These are phyloP conservation scores for Dromas ardeola DNA, from an alignment of 2,113 vertebrate genomes.

Conservation along the genomic window DNA sequence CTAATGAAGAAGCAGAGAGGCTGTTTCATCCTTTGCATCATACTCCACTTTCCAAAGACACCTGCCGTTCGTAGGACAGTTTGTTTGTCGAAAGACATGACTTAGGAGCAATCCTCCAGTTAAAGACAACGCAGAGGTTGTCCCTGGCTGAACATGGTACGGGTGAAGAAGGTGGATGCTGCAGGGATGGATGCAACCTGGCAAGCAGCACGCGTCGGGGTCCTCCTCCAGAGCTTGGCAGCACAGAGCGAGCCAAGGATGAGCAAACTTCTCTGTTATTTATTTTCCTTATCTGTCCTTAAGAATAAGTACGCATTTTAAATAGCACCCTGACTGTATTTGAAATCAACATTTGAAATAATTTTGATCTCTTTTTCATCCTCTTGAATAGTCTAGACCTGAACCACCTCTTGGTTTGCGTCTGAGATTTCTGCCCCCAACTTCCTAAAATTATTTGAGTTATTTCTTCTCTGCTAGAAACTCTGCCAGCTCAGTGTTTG, in stretches of 20 bases:
- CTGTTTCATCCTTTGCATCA: rapidly evolving
- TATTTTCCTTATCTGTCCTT: not conserved
- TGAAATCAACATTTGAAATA: constrained; percentile 14
- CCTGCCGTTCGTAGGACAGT: not conserved
- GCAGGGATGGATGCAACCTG: not conserved
- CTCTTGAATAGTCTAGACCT: constrained; percentile 31
- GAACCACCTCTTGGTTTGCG: not conserved
- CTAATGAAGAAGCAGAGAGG: not conserved
- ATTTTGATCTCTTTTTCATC: constrained; percentile 31
- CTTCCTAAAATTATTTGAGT: constrained; percentile 16
- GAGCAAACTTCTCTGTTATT: not conserved
- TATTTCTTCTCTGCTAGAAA: constrained; percentile 58
- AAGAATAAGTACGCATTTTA: not conserved
- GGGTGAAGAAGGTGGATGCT: rapidly evolving
- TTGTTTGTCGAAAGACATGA: rapidly evolving
- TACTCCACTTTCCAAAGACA: not conserved
- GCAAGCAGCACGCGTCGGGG: rapidly evolving
- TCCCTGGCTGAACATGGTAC: not conserved
- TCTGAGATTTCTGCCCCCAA: not conserved
- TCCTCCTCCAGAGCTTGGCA: not conserved
- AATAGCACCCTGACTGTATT: not conserved
- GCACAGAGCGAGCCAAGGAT: not conserved
- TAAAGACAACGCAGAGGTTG: not conserved
- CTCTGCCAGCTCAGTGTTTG: constrained; percentile 59
- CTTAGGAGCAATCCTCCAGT: rapidly evolving